phyloP scores from a whole-genome alignment of 2,113 vertebrate species.

The Ictidomys tridecemlineatus region DNA sequence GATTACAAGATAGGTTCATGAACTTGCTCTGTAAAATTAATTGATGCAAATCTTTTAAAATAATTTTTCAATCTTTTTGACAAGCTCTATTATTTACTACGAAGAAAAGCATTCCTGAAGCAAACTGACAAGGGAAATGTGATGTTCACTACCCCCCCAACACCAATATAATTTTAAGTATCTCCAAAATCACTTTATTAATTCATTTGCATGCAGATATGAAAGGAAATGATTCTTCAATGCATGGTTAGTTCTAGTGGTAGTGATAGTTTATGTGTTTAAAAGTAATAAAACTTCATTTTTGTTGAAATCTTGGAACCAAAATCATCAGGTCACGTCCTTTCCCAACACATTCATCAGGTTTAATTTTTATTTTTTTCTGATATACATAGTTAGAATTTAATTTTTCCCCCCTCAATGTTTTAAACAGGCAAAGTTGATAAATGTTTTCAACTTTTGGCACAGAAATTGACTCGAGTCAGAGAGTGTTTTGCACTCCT shows the following conservation, averaged over 20 bases:
- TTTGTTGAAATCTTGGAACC: slow-evolving; percentile 19
- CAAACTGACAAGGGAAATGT: neutral
- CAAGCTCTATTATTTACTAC: slow-evolving; percentile 1
- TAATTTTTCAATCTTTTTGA: slow-evolving; percentile 34
- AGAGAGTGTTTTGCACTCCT: neutral
- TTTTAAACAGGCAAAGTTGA: neutral
- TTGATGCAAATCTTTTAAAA: slow-evolving; percentile 6
- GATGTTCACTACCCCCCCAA: neutral
- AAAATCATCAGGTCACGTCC: neutral
- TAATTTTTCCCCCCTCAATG: neutral
- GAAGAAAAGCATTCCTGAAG: slow-evolving; percentile 56
- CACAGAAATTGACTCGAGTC: neutral
- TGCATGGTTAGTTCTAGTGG: slow-evolving; percentile 6
- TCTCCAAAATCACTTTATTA: neutral
- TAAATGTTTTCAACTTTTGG: neutral
- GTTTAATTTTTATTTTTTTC: slow-evolving; percentile 44
- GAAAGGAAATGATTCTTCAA: neutral
- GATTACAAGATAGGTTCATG: neutral
- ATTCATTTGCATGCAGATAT: slow-evolving; percentile 20
- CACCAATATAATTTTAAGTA: neutral
- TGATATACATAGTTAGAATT: neutral
- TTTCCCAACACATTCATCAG: slow-evolving; percentile 11
- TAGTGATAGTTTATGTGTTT: neutral
- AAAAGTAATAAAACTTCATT: slow-evolving; percentile 54
- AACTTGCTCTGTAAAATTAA: neutral